Evolutionary conservation across 2,797 vertebrate genomes (phyloP), one percentile per base, ranked within the genome.

Genomic region (Pelochelys cantorii): DNA sequence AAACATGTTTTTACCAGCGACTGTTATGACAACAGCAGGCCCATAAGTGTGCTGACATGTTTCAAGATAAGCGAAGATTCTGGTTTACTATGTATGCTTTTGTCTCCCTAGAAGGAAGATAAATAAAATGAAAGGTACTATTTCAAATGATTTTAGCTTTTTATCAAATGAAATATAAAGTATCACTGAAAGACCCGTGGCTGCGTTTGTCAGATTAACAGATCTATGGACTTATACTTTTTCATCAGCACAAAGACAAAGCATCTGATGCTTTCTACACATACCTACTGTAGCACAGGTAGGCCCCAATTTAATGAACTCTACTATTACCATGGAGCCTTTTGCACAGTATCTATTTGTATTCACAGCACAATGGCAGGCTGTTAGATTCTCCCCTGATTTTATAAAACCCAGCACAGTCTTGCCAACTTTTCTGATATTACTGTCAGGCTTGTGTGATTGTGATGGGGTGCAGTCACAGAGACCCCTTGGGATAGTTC

Each of bases 91-190:
- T 48, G 5, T n/a, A 18, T 87, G 89, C 81, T 88, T 97, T 91
- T 90, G 84, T 92, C 42, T 42, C 81, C 93, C 68, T 88, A 93
- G 37, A 75, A 92, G 74, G 37, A 90, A 82, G 81, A 91, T 8
- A 81, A 81, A 74, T 56, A 85, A 93, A 93, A 87, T 56, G 23
- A 31, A 53, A 82, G 75, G 60, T 83, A 91, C 29, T 4, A 3
- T 84, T 90, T 93, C 59, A 42, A 74, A 78, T 86, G 27, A 4
- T 88, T 90, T 89, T 84, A n/a, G 89, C 12, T 90, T 34, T 84
- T 94, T 94, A 55, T 90, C 87, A 86, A 90, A 82, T 81, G 88
- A 95, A 94, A 79, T 78, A 15, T 82, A 77, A 60, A 90, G 22
- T 3, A 80, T 5, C 12, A 3, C 1, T 12, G 57, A 71, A 81